A percentile compares a stretch with the other conserved stretches of the same genome.
Conservation (phyloP, 2,888 invertebrate species). For the Drosophila nigricruria region DNA sequence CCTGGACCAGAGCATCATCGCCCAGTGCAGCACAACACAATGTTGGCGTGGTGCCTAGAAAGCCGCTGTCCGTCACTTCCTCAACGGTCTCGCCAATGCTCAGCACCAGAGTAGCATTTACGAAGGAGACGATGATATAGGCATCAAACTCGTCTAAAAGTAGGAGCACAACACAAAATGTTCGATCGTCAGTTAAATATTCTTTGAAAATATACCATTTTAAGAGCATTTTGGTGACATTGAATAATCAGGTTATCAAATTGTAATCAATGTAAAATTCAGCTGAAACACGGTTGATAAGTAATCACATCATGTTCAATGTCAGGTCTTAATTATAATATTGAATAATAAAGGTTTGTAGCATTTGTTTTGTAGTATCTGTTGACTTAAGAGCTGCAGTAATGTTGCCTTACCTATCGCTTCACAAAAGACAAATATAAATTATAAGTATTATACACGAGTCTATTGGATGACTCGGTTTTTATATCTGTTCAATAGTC, state of each 20-base stretch:
- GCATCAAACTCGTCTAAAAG: slow-evolving; percentile 89
- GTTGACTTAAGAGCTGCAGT: slow-evolving; percentile 75
- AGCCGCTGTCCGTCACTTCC: slow-evolving; percentile 99
- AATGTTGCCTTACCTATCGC: slow-evolving; percentile 85
- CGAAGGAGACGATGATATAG: slow-evolving; percentile 99
- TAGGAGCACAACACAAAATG: slow-evolving; percentile 44
- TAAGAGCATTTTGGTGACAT: slow-evolving; percentile 54
- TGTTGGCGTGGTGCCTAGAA: slow-evolving; percentile 99
- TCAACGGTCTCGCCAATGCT: slow-evolving; percentile 99
- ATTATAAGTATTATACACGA: slow-evolving; percentile 58
- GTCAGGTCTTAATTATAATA: slow-evolving; percentile 49
- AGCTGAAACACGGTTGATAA: slow-evolving; percentile 88
- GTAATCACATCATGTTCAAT: slow-evolving; percentile 82
- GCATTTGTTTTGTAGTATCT: slow-evolving; percentile 69
- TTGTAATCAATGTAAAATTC: slow-evolving; percentile 87
- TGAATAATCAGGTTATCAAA: slow-evolving; percentile 83
- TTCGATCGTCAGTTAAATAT: slow-evolving; percentile 25
- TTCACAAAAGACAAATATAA: slow-evolving; percentile 72
- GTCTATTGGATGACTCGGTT: slow-evolving; percentile 57
- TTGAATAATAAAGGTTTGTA: slow-evolving; percentile 20
- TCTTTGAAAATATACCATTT: neutral
- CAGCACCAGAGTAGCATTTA: slow-evolving; percentile 97
- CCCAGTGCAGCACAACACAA: slow-evolving; percentile 99
- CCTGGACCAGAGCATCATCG: slow-evolving; percentile 98
- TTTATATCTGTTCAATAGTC: slow-evolving; percentile 75